A percentile compares a stretch with the other conserved stretches of the same genome.
phyloP scores from a whole-genome alignment of 2,113 vertebrate genomes.

The Coptodon rendalli region DNA sequence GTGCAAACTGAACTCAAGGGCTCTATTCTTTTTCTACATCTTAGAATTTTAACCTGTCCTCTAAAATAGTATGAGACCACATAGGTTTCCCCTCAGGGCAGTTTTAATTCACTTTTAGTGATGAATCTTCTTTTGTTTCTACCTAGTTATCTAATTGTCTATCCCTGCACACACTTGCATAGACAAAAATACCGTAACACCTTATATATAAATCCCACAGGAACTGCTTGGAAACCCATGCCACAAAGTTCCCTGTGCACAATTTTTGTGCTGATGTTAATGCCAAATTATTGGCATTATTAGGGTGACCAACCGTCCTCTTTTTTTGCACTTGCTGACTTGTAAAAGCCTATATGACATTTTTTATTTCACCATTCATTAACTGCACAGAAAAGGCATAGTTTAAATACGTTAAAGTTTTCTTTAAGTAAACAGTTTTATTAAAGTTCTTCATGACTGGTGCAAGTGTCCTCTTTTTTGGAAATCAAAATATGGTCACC shows the following conservation, averaged over 20 bases:
- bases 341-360: not conserved
- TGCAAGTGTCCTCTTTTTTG: not conserved
- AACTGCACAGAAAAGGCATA: not conserved
- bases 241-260: not conserved
- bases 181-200: not conserved
- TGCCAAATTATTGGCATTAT: not conserved
- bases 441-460: not conserved
- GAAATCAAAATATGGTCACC: not conserved
- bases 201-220: not conserved
- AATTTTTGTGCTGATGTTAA: not conserved
- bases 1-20: not conserved
- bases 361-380: not conserved
- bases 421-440: not conserved
- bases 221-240: not conserved
- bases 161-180: not conserved
- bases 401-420: not conserved
- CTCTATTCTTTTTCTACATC: not conserved
- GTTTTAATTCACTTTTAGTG: not conserved
- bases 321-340: not conserved
- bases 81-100: not conserved
- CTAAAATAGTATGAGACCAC: not conserved
- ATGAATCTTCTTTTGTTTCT: not conserved
- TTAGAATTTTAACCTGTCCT: not conserved
- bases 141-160: not conserved
- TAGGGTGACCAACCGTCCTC: not conserved